These are phyloP conservation scores for Galerucella nymphaeae DNA, from an alignment of 2,888 invertebrate species.

Conservation along the genomic window DNA sequence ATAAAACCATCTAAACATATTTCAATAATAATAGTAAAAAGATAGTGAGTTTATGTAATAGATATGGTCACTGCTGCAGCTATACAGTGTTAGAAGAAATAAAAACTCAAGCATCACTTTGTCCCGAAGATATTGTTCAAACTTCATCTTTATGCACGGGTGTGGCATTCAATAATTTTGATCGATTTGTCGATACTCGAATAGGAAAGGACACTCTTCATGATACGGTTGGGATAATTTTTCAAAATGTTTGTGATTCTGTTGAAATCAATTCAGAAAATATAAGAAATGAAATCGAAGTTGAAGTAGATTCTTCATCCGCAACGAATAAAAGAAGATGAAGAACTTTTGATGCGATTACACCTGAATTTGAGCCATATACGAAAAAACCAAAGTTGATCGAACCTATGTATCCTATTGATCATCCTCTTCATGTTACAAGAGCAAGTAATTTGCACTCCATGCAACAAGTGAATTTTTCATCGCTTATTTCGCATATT, in stretches of 20 bases:
- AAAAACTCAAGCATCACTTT: slow-evolving; percentile 41
- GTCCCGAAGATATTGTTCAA: slow-evolving; percentile 36
- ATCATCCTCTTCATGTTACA: no score
- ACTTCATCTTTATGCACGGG: slow-evolving; percentile 29
- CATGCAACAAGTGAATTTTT: no score
- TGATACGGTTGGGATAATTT: slow-evolving; percentile 4
- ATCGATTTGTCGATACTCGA: slow-evolving; percentile 41
- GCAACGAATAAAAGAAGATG: slow-evolving; percentile 21
- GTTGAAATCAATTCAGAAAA: not conserved
- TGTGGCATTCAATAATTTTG: slow-evolving; percentile 41
- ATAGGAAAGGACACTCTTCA: slow-evolving; percentile 34
- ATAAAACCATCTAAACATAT: slow-evolving; percentile 33
- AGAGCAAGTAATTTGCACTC: no score
- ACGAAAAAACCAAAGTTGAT: no score
- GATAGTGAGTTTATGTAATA: slow-evolving; percentile 27
- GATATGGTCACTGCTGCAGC: slow-evolving; percentile 36
- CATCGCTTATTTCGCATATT: no score
- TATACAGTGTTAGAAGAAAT: slow-evolving; percentile 35
- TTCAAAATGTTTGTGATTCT: slow-evolving; percentile 20
- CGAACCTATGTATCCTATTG: no score
- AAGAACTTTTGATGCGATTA: slow-evolving; percentile 27
- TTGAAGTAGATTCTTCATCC: no score
- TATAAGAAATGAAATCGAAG: not conserved
- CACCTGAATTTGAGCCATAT: slow-evolving; percentile 21
- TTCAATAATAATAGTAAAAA: slow-evolving; percentile 32